These are phyloP conservation scores for Thunnus maccoyii DNA, from an alignment of 2,113 vertebrate species.

Conservation along the genomic window DNA sequence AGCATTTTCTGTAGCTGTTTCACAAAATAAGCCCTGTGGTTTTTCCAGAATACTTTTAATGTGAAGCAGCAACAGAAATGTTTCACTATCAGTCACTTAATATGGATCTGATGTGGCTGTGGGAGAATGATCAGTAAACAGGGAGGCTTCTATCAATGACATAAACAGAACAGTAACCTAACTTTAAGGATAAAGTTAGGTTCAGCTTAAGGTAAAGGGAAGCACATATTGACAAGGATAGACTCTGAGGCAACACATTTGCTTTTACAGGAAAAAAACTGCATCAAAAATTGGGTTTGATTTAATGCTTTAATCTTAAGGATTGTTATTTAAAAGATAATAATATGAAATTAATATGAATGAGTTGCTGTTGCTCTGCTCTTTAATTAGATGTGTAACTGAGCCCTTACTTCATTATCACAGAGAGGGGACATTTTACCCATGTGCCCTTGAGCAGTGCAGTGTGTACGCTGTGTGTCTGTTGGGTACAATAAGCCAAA, in stretches of 20 bases:
- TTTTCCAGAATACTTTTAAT: too few species aligned
- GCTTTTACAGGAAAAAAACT: too few species aligned
- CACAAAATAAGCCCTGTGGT: too few species aligned
- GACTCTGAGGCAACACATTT: too few species aligned
- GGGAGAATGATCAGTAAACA: background rate
- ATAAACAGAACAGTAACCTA: background rate
- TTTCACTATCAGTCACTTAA: too few species aligned
- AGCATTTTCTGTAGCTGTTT: too few species aligned
- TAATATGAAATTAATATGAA: constrained; percentile 11
- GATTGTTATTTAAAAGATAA: background rate
- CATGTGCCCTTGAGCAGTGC: constrained; percentile 36
- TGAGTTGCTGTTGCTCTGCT: constrained; percentile 3
- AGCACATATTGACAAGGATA: too few species aligned
- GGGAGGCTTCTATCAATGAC: background rate
- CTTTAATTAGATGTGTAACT: constrained; percentile 41
- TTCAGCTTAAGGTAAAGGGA: too few species aligned
- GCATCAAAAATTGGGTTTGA: too few species aligned
- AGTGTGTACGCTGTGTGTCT: constrained; percentile 26
- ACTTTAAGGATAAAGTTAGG: too few species aligned
- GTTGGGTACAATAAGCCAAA: constrained; percentile 31
- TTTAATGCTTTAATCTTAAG: too few species aligned
- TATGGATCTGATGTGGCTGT: background rate
- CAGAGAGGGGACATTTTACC: constrained; percentile 24
- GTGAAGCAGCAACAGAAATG: too few species aligned
- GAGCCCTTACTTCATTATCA: constrained; percentile 20